Evolutionary conservation across 2,113 vertebrate genomes (phyloP).

Genomic region (Recurvirostra avosetta): DNA sequence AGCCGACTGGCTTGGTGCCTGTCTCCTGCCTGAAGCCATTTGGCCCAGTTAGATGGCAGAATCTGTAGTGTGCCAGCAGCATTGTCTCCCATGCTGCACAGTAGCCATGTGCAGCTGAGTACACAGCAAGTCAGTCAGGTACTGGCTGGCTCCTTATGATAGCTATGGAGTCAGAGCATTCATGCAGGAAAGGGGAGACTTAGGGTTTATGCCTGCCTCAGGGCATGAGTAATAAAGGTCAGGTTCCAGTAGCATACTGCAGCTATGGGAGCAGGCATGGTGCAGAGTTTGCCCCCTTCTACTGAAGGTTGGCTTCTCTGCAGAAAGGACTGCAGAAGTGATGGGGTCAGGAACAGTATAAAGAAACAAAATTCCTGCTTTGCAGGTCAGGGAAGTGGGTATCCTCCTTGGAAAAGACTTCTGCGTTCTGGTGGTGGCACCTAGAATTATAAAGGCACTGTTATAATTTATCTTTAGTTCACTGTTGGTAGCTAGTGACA

Average conservation of each 20-base stretch:
- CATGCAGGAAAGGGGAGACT: not conserved
- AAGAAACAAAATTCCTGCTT: not conserved
- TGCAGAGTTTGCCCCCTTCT: not conserved
- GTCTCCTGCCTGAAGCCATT: not conserved
- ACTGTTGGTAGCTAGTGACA: not conserved
- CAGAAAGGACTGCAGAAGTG: not conserved
- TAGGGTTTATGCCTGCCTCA: not conserved
- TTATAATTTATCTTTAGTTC: not conserved
- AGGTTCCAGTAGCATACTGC: not conserved
- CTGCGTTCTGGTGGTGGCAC: not conserved
- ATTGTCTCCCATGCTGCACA: not conserved
- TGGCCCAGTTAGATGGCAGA: not conserved
- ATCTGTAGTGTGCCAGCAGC: not conserved
- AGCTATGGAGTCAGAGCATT: not conserved
- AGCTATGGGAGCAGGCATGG: rapidly evolving
- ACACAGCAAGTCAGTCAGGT: not conserved
- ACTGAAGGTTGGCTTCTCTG: not conserved
- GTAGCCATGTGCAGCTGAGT: not conserved
- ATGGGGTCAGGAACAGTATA: not conserved
- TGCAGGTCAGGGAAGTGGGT: not conserved
- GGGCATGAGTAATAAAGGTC: not conserved
- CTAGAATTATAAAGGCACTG: not conserved
- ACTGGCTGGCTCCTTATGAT: not conserved
- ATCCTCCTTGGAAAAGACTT: not conserved
- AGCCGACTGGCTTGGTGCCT: not conserved